Conservation (phyloP, 1,140 invertebrate species). For the Copidosoma floridanum region DNA sequence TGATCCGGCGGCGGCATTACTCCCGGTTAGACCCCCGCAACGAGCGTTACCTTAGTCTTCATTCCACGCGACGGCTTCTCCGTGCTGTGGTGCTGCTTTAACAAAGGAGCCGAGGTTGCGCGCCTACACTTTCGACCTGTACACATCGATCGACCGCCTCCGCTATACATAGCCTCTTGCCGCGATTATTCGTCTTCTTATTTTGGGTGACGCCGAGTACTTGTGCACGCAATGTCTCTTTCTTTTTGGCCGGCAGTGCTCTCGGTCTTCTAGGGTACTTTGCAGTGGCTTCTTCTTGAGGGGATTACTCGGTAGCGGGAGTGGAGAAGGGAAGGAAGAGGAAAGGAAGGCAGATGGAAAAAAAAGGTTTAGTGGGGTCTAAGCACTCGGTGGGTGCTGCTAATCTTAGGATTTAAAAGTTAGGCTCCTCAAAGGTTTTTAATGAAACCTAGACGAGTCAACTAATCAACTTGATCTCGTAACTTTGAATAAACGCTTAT, state of each 20-base stretch:
- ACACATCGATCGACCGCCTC: too few species aligned
- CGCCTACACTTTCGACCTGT: conserved; percentile 49
- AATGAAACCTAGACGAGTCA: too few species aligned
- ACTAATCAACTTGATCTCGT: too few species aligned
- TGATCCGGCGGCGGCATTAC: conserved; percentile 54
- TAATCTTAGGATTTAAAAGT: too few species aligned
- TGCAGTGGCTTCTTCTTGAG: neutral
- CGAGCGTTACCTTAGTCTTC: conserved; percentile 54
- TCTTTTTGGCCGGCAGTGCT: neutral
- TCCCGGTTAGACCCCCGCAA: conserved; percentile 53
- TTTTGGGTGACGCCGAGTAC: conserved; percentile 44
- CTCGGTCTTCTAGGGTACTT: neutral
- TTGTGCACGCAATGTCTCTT: neutral
- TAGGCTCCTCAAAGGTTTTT: too few species aligned
- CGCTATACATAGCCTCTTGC: too few species aligned
- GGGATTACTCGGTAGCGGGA: conserved; percentile 7
- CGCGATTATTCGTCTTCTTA: conserved; percentile 52
- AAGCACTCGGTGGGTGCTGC: too few species aligned
- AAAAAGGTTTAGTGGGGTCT: too few species aligned
- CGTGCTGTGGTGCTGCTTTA: too few species aligned
- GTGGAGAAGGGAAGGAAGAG: conserved; percentile 12
- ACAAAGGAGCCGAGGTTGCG: conserved; percentile 50
- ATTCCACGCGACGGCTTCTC: conserved; percentile 51
- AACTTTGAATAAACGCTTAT: too few species aligned
- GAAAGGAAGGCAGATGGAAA: neutral